phyloP scores from a whole-genome alignment of 2,797 vertebrate species.

The Ptychadena robeensis region DNA sequence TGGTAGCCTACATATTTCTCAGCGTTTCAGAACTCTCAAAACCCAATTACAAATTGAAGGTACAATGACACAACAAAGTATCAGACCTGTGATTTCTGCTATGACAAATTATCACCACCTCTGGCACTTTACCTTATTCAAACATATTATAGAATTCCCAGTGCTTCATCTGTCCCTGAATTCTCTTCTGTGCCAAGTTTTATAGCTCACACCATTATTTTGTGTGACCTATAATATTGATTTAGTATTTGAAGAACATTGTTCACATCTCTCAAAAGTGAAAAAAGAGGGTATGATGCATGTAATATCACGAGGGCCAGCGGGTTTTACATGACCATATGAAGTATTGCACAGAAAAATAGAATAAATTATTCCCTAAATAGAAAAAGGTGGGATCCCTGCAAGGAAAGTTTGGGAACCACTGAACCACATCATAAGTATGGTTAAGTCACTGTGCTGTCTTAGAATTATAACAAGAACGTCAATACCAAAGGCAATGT shows the following conservation, averaged over 20 bases:
- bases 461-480: too few relatives aligned
- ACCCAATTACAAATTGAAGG: neutral
- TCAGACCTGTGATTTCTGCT: neutral
- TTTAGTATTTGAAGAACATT: slow-evolving; percentile 9
- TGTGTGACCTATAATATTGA: slow-evolving; percentile 33
- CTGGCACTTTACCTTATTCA: slow-evolving; percentile 7
- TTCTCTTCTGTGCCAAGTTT: slow-evolving; percentile 16
- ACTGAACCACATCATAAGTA: too few relatives aligned
- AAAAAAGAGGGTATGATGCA: neutral
- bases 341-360: neutral
- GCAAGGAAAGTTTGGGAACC: too few relatives aligned
- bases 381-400: too few relatives aligned
- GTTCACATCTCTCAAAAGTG: neutral
- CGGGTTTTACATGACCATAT: neutral
- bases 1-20: neutral
- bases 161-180: neutral
- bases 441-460: too few relatives aligned
- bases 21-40: neutral
- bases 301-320: neutral
- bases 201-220: slow-evolving; percentile 31
- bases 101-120: slow-evolving; percentile 31
- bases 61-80: slow-evolving; percentile 13
- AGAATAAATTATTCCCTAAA: neutral
- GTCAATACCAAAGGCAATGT: too few relatives aligned
- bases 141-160: slow-evolving; percentile 15